These are phyloP conservation scores for Thomomys bottae DNA, from an alignment of 2,113 vertebrate genomes.

Conservation along the genomic window DNA sequence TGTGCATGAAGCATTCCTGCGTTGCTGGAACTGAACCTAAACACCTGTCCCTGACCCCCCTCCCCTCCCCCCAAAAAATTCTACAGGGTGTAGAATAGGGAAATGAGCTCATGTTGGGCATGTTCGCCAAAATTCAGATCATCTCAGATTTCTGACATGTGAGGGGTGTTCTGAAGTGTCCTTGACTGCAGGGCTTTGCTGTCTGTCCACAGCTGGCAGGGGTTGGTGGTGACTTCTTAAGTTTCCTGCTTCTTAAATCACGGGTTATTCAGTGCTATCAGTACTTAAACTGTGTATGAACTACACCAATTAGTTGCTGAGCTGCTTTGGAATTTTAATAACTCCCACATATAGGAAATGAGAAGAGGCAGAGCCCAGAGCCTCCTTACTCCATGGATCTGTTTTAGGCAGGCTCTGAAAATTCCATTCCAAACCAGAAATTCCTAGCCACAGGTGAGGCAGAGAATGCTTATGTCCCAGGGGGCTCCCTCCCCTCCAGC, in stretches of 20 bases:
- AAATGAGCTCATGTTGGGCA: neutral
- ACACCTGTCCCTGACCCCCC: neutral
- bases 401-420: neutral
- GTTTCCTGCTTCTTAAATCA: neutral
- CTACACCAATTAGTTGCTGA: neutral
- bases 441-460: neutral
- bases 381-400: neutral
- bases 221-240: neutral
- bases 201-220: neutral
- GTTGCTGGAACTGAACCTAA: neutral
- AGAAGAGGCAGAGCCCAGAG: neutral
- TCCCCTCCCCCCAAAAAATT: too few species aligned
- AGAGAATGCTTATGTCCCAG: fast-evolving
- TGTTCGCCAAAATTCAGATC: neutral
- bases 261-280: neutral
- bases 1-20: neutral
- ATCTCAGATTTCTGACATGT: neutral
- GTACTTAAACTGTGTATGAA: neutral
- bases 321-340: neutral
- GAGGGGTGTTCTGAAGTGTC: neutral
- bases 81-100: neutral
- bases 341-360: neutral
- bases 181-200: too few species aligned
- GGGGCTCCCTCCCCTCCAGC: neutral
- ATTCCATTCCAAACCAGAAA: neutral